Evolutionary conservation across 2,888 invertebrate species (phyloP), one percentile per base, ranked within the genome.

Genomic region (Synergus gifuensis): DNA sequence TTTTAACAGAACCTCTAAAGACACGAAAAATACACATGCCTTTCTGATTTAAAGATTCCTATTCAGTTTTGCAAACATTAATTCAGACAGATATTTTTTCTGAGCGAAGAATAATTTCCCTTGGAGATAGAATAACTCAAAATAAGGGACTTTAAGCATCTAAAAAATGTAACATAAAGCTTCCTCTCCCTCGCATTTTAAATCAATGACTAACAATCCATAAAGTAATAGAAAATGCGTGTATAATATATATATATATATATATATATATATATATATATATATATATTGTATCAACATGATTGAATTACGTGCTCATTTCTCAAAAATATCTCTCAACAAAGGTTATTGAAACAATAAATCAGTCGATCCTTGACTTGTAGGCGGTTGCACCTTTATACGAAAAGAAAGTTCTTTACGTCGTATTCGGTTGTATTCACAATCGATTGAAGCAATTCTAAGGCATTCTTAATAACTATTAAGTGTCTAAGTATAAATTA

Each of bases 361-460:
- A 73, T 73, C 46, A 73, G 36, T 49, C n/a, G 54, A 73, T 73
- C 49, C 49, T 73, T 69, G 69, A 69, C 9, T 69, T 73, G 73
- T 49, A 73, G 73, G 73, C 73, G 73, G 73, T 73, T 49, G 16
- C 28, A 73, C 73, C 49, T 73, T 73, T 54, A 73, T n/a, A 36
- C 36, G 49, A 49, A 54, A 73, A 49, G 49, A 73, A 73, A 80
- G 64, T 76, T 36, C 69, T 42, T 78, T 62, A 80, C 49, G 46
- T 40, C 28, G 49, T 46, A 42, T 66, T 54, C 64, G 66, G 64
- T 79, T 18, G 18, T 66, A 44, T 44, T 44, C 16, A 63, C 18
- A 60, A n/a, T 22, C 60, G 60, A 60, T 22, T 22, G 18, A 60
- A 60, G 60, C 60, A 60, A 60, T n/a, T 60, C 58, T 60, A 60